These are phyloP conservation scores for Drosophila koepferae DNA, from an alignment of 2,888 invertebrate genomes.

Conservation along the genomic window DNA sequence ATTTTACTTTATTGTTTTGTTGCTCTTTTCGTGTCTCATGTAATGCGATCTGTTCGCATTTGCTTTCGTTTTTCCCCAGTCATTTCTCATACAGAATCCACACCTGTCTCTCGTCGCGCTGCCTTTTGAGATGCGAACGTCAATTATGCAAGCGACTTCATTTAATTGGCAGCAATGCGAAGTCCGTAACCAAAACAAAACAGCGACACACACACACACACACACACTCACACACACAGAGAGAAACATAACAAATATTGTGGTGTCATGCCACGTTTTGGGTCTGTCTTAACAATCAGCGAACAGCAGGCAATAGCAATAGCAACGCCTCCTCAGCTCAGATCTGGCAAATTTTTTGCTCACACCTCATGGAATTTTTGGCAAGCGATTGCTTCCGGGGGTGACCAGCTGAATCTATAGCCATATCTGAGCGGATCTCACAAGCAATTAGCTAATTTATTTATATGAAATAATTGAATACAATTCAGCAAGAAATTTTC, in stretches of 20 bases:
- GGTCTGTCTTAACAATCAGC: conserved; percentile 27
- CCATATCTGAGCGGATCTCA: not conserved
- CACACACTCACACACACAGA: not conserved
- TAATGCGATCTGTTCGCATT: conserved; percentile 20
- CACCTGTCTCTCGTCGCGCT: conserved; percentile 23
- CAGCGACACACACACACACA: conserved; percentile 26
- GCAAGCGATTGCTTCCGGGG: conserved; percentile 26
- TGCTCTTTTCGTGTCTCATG: conserved; percentile 10
- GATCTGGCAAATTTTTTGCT: conserved; percentile 22
- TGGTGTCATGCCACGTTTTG: conserved; percentile 44
- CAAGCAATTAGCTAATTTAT: not conserved
- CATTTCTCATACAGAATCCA: conserved; percentile 46
- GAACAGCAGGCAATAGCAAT: conserved; percentile 7
- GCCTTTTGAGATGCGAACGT: conserved; percentile 12
- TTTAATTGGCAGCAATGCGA: conserved; percentile 71
- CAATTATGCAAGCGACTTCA: conserved; percentile 69
- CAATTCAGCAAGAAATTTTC: not conserved
- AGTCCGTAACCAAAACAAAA: conserved; percentile 72
- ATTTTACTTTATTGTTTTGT: conserved; percentile 6
- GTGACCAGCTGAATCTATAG: conserved; percentile 3
- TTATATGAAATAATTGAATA: not conserved
- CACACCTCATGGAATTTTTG: conserved; percentile 16
- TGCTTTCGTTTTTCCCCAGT: conserved; percentile 39
- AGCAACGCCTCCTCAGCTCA: not conserved
- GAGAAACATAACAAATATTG: conserved; percentile 21